Evolutionary conservation across 2,113 vertebrate species (phyloP), one percentile per base, ranked within the genome.

Genomic region (Ciconia boyciana): DNA sequence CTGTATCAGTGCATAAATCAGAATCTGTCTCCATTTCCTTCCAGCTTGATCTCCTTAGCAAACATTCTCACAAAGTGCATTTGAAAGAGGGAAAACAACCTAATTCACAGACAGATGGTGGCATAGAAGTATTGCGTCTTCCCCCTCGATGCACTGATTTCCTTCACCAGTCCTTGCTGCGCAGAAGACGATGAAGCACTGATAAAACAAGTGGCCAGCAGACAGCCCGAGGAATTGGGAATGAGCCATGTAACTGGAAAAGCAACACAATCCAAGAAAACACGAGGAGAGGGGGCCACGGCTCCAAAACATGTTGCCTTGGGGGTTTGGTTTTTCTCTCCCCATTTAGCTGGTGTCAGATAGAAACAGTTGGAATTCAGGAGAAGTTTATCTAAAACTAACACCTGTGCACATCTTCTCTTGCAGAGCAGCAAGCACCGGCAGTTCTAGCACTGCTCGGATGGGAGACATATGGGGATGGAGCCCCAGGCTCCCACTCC

Each of bases 171-270:
- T 20, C 44, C 51, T 64, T 16, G 32, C 39, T 61, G 43, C 1
- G 1, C 48, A 81, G 52, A 26, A 84, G 65, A 5, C 0, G 3
- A 4, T 2, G 0, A 61, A 61, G 9, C 3, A 5, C 18, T 29
- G 15, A 26, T 19, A n/a, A 43, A 70, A 36, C 43, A 25, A 81
- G 17, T 0, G 1, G 22, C 28, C 74, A 66, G 68, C 24, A 32
- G 20, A 25, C 44, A 86, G 32, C 10, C n/a, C 1, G 5, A 75
- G 62, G 31, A 32, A 55, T 2, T 22, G 22, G 61, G 61, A 76
- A 44, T 1, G 15, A 69, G 62, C 11, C 3, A 16, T 1, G 4
- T 11, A 34, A 74, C 29, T 46, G 68, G 52, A 54, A 60, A 65
- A 75, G 10, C 32, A 44, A 11, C 26, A 32, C 17, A 61, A 39